phyloP scores from a whole-genome alignment of 2,888 invertebrate genomes.

The Trichogramma evanescens region DNA sequence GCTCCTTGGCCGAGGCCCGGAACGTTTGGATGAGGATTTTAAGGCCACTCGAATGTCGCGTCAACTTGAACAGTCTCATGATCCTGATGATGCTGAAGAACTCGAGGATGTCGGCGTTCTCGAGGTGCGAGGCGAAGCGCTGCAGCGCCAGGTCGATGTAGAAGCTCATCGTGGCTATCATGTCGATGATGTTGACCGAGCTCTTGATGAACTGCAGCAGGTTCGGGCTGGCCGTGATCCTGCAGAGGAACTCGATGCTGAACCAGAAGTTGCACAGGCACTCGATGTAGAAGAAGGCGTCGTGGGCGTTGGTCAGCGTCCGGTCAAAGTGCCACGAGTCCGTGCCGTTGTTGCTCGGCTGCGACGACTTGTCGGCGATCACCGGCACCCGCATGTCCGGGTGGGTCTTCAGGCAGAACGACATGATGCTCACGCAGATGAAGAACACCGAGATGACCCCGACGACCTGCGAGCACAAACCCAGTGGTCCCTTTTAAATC shows the following conservation, averaged over 20 bases:
- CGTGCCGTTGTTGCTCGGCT: constrained; percentile 66
- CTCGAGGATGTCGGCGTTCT: constrained; percentile 93
- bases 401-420: constrained; percentile 99
- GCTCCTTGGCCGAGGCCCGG: constrained; percentile 93
- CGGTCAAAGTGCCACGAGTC: constrained; percentile 82
- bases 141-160: constrained; percentile 90
- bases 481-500: neutral
- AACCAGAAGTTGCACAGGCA: constrained; percentile 99
- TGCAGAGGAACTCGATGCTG: constrained; percentile 87
- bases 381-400: constrained; percentile 94
- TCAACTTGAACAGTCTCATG: constrained; percentile 94
- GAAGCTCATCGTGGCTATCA: constrained; percentile 97
- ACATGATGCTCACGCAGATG: constrained; percentile 97
- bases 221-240: constrained; percentile 89
- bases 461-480: constrained; percentile 70
- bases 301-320: constrained; percentile 89
- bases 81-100: constrained; percentile 97
- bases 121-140: constrained; percentile 82
- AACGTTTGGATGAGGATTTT: constrained; percentile 98
- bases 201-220: constrained; percentile 92
- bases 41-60: constrained; percentile 92
- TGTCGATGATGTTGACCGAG: constrained; percentile 98
- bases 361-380: constrained; percentile 72
- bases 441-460: constrained; percentile 98
- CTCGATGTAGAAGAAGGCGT: constrained; percentile 97